phyloP scores from a whole-genome alignment of 2,888 invertebrate genomes.

The Notodonta ziczac region DNA sequence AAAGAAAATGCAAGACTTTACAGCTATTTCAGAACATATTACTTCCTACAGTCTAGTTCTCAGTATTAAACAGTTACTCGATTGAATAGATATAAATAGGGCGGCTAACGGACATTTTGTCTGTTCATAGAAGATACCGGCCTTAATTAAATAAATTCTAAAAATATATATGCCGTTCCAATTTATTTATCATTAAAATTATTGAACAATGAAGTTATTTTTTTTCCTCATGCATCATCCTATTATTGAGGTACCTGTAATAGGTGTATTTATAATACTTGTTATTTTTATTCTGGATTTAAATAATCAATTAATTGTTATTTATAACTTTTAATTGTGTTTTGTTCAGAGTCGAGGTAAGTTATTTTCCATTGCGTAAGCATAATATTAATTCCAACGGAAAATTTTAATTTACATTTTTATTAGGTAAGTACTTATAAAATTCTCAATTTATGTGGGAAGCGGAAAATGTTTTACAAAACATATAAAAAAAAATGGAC shows the following conservation, averaged over 20 bases:
- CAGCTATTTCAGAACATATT: slow-evolving; percentile 2
- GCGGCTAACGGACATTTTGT: slow-evolving; percentile 17
- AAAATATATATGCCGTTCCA: not conserved
- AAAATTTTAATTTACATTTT: too few species aligned
- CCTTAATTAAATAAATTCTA: not conserved
- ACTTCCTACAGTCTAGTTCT: slow-evolving; percentile 4
- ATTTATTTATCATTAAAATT: not conserved
- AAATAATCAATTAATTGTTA: slow-evolving; percentile 2
- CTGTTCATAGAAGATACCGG: slow-evolving; percentile 10
- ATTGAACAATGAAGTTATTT: not conserved
- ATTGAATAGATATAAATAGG: slow-evolving; percentile 3
- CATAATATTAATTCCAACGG: too few species aligned
- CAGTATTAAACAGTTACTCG: slow-evolving; percentile 3
- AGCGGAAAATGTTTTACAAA: not conserved
- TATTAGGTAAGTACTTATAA: too few species aligned
- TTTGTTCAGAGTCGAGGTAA: not conserved
- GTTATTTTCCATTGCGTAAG: not conserved
- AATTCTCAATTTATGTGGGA: too few species aligned
- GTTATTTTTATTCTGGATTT: not conserved
- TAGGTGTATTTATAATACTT: not conserved
- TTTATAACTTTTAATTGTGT: not conserved
- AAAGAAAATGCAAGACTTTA: not conserved
- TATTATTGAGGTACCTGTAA: not conserved
- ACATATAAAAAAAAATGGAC: not conserved
- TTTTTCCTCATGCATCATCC: not conserved